These are phyloP conservation scores for Scomber japonicus DNA, from an alignment of 2,113 vertebrate species.

Conservation along the genomic window DNA sequence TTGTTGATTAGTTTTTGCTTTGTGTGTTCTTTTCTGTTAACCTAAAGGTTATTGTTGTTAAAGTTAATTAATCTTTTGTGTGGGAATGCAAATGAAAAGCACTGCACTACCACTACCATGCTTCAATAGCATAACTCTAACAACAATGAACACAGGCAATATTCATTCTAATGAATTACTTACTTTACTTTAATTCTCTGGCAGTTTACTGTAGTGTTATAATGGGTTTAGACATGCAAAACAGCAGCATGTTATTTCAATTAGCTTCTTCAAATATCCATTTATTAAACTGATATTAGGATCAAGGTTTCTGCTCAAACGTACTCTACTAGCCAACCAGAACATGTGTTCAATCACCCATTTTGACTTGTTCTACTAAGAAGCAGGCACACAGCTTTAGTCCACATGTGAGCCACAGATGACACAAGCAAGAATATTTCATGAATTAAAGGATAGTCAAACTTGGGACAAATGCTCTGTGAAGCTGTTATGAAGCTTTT, in stretches of 20 bases:
- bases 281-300: neutral
- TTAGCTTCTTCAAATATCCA: neutral
- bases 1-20: neutral
- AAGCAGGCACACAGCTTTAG: neutral
- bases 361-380: neutral
- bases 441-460: neutral
- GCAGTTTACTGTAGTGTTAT: neutral
- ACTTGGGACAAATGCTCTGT: constrained; percentile 46
- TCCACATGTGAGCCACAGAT: constrained; percentile 13
- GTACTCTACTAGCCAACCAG: neutral
- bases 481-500: constrained; percentile 65
- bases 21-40: neutral
- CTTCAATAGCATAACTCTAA: neutral
- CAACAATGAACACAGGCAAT: neutral
- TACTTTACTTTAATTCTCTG: no score
- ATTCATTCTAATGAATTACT: neutral
- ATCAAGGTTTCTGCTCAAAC: neutral
- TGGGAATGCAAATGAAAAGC: neutral
- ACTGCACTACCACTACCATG: neutral
- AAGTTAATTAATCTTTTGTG: neutral
- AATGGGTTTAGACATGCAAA: neutral
- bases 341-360: neutral
- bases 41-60: neutral
- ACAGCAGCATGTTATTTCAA: neutral
- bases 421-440: constrained; percentile 10